A percentile compares a stretch with the other conserved stretches of the same genome.
Evolutionary conservation across 2,797 vertebrate genomes (phyloP).

Genomic region (Heterohyrax brucei): DNA sequence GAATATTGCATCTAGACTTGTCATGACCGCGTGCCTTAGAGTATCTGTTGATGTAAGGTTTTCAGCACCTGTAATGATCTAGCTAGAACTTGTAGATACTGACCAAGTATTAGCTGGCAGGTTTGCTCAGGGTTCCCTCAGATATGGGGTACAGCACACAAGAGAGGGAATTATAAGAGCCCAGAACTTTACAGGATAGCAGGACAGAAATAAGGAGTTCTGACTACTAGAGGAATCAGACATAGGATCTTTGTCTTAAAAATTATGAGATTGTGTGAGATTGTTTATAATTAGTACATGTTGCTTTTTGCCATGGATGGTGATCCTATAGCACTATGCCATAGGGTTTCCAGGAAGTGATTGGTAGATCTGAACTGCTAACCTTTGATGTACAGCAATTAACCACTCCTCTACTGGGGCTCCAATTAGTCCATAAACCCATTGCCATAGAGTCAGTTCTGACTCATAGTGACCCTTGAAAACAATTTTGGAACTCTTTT

Average conservation of each 20-base stretch:
- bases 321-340: neutral
- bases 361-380: neutral
- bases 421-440: neutral
- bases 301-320: neutral
- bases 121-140: neutral
- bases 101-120: neutral
- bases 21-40: neutral
- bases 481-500: no score
- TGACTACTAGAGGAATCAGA: neutral
- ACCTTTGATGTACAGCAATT: no score
- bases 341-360: neutral
- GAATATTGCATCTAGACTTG: neutral
- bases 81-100: neutral
- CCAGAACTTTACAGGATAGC: neutral
- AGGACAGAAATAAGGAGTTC: neutral
- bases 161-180: neutral
- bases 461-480: no score
- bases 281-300: constrained; percentile 22
- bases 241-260: neutral
- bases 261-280: neutral
- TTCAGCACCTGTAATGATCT: constrained; percentile 19
- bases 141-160: neutral
- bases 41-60: neutral
- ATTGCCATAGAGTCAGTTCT: no score
- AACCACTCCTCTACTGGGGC: neutral